Percentiles rank a stretch among this genome's conserved stretches.
Evolutionary conservation across 2,113 vertebrate species (phyloP).

Genomic region (Sclerurus mexicanus): DNA sequence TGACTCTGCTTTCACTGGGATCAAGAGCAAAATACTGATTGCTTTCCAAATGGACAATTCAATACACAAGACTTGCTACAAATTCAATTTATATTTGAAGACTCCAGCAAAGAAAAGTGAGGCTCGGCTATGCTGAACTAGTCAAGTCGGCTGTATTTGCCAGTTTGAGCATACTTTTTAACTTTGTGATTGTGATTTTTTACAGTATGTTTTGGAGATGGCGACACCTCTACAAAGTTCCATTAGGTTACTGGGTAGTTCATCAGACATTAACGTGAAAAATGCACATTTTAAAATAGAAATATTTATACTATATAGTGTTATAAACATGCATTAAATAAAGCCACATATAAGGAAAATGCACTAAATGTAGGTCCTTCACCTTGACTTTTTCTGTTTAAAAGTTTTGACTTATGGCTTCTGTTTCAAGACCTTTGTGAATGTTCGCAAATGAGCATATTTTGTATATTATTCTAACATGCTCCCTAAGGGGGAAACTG

Average conservation of each 20-base stretch:
- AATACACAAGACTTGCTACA: background rate
- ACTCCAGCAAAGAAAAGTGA: background rate
- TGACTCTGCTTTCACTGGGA: background rate
- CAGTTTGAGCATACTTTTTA: background rate
- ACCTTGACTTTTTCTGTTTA: background rate
- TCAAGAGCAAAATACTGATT: background rate
- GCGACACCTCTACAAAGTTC: background rate
- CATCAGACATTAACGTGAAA: background rate
- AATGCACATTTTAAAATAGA: background rate
- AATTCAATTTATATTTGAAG: conserved; percentile 5
- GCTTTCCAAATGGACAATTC: background rate
- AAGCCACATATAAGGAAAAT: background rate
- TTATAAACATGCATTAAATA: background rate
- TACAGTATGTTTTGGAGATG: background rate
- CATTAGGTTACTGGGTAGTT: background rate
- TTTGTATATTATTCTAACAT: background rate
- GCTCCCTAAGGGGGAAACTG: background rate
- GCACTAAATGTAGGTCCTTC: background rate
- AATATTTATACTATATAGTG: background rate
- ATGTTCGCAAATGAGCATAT: background rate
- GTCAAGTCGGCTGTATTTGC: background rate
- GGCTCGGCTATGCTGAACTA: background rate
- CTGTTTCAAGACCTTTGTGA: background rate
- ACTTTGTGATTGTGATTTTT: background rate
- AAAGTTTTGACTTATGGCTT: background rate